Conservation (phyloP, 2,113 vertebrate genomes). For the Glaucomys volans region DNA sequence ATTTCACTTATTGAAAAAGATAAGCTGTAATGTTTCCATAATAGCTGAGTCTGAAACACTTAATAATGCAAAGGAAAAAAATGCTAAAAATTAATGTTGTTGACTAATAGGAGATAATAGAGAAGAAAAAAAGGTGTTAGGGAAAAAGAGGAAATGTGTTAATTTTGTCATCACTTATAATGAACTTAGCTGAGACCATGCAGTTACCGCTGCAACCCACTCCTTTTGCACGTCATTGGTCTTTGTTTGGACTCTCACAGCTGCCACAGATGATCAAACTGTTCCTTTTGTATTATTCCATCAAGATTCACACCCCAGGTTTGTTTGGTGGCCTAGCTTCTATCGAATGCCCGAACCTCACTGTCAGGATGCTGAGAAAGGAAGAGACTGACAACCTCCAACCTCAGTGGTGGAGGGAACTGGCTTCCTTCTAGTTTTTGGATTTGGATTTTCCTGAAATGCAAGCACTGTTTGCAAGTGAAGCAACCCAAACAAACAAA, state of each 20-base stretch:
- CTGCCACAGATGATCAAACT: neutral
- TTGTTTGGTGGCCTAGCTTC: too few species aligned
- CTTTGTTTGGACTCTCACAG: neutral
- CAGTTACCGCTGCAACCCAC: neutral
- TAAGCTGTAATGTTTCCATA: neutral
- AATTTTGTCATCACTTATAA: neutral
- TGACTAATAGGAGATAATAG: neutral
- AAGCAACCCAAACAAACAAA: neutral
- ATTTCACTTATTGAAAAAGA: neutral
- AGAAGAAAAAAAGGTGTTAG: neutral
- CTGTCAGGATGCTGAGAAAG: neutral
- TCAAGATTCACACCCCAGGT: neutral
- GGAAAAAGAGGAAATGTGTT: neutral
- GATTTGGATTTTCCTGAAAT: neutral
- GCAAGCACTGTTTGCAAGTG: neutral
- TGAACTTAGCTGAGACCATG: neutral
- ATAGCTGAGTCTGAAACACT: neutral
- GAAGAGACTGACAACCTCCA: too few species aligned
- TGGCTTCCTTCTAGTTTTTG: too few species aligned
- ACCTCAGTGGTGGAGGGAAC: too few species aligned
- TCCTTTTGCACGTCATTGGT: neutral
- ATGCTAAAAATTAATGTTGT: neutral
- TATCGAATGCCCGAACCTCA: neutral
- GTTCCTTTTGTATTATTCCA: too few species aligned
- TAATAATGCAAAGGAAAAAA: neutral